A percentile compares a stretch with the other conserved stretches of the same genome.
Conservation (phyloP, 2,888 invertebrate species). For the Amphipoea oculea region DNA sequence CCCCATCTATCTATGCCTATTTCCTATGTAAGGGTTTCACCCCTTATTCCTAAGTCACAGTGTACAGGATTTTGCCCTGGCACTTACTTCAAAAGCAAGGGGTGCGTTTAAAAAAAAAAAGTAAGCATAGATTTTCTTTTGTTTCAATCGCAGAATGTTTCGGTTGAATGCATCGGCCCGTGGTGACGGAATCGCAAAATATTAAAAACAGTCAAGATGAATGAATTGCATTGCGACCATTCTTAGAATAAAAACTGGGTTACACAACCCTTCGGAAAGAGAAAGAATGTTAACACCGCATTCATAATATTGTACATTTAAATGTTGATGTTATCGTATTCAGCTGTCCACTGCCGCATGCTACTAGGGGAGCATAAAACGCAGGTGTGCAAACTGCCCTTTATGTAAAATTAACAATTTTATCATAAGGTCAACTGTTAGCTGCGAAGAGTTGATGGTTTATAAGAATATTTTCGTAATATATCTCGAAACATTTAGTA, state of each 20-base stretch:
- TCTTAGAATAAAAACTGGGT: conserved; percentile 21
- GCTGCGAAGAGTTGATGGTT: background rate
- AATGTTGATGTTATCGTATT: conserved; percentile 31
- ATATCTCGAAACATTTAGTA: background rate
- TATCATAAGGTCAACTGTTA: conserved; percentile 17
- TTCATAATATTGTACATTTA: conserved; percentile 4
- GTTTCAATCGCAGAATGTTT: background rate
- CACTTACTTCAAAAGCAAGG: too few species aligned
- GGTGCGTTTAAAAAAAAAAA: too few species aligned
- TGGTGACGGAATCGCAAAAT: too few species aligned
- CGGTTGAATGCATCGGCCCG: background rate
- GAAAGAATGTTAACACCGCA: background rate
- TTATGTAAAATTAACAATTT: conserved; percentile 1
- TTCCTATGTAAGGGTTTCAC: too few species aligned
- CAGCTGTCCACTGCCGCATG: conserved; percentile 38
- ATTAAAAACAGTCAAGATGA: background rate
- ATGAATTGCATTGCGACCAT: background rate
- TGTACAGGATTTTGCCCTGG: too few species aligned
- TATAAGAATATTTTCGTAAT: background rate
- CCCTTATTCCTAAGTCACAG: too few species aligned
- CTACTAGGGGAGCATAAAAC: conserved; percentile 36
- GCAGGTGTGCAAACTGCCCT: conserved; percentile 51
- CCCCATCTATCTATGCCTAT: too few species aligned
- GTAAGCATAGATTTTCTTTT: too few species aligned
- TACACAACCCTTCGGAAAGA: background rate